phyloP scores from a whole-genome alignment of 2,888 invertebrate genomes.

The Halictus ligatus region DNA sequence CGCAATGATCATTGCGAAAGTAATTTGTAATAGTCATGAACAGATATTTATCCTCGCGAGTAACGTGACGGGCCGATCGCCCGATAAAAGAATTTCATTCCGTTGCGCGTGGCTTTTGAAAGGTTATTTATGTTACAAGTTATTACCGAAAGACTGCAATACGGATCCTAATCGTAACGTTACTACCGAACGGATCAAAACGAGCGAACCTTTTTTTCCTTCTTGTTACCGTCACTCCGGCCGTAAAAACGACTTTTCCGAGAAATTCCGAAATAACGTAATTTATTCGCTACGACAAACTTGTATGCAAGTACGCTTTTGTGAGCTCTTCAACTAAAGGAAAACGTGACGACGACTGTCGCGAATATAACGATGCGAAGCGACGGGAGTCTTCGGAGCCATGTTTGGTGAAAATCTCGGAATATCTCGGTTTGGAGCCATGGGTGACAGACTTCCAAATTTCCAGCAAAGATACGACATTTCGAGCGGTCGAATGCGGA shows the following conservation, averaged over 20 bases:
- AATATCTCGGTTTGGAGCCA: too few species aligned
- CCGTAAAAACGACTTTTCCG: background rate
- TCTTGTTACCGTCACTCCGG: background rate
- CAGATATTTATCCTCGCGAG: constrained; percentile 10
- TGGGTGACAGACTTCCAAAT: too few species aligned
- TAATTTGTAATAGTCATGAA: constrained; percentile 9
- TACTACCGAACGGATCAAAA: background rate
- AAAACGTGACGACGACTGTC: background rate
- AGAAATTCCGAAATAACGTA: background rate
- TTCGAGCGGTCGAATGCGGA: background rate
- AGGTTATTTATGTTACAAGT: constrained; percentile 10
- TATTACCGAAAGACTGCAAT: background rate
- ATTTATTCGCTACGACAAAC: background rate
- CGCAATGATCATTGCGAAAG: constrained; percentile 37
- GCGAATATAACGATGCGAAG: too few species aligned
- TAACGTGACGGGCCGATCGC: background rate
- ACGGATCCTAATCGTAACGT: background rate
- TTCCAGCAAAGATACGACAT: background rate
- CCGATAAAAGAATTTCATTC: background rate
- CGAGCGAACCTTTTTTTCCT: background rate
- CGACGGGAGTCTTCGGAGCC: too few species aligned
- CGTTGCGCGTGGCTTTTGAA: background rate
- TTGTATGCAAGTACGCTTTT: too few species aligned
- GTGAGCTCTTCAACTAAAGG: background rate
- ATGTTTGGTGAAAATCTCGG: too few species aligned